Base-by-base conservation (phyloP, 2,113 vertebrate species). In the Heterotis niloticus region DNA sequence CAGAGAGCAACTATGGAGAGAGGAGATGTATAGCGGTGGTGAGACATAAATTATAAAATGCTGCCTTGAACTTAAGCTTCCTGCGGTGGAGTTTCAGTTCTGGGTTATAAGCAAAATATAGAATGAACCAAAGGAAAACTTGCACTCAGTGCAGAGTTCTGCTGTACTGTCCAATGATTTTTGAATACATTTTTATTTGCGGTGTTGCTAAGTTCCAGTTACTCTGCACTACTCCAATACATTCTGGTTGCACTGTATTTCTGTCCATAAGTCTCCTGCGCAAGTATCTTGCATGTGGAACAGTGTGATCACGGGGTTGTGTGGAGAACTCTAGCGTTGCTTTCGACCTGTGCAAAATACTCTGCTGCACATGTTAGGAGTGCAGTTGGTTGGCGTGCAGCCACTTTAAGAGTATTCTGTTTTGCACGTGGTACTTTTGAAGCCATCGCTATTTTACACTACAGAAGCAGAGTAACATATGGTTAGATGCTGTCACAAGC, bases 401-500 rank as follows among this genome's bases (percentile, higher is more conserved):
- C 57, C 17, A 65, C 16, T 65, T 20, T n/a, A 65, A 65, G 1
- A 17, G 23, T 23, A n/a, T 23, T n/a, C 64, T n/a, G 71, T 74
- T 44, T 44, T 14, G 20, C 17, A 23, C n/a, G 26, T 54, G 18
- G n/a, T 26, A 14, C 57, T 56, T 24, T 26, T 44, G 16, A 74
- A 26, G 71, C 14, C 56, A 64, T 77, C 72, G 29, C 65, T 54
- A 59, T 28, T 20, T 57, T 28, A 34, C 29, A 17, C 29, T 64
- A 26, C 76, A 72, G 80, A 81, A 71, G 23, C 72, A 71, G 68
- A 75, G 70, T 56, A 76, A 81, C 79, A 82, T 84, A 82, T 81
- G 81, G 81, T 84, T 79, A 71, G 86, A 83, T 84, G 78, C 65
- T 81, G 81, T 84, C 83, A 77, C 72, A 71, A 57, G 56, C 57